These are phyloP conservation scores for Alosa sapidissima DNA, from an alignment of 2,797 vertebrate genomes.

Conservation along the genomic window DNA sequence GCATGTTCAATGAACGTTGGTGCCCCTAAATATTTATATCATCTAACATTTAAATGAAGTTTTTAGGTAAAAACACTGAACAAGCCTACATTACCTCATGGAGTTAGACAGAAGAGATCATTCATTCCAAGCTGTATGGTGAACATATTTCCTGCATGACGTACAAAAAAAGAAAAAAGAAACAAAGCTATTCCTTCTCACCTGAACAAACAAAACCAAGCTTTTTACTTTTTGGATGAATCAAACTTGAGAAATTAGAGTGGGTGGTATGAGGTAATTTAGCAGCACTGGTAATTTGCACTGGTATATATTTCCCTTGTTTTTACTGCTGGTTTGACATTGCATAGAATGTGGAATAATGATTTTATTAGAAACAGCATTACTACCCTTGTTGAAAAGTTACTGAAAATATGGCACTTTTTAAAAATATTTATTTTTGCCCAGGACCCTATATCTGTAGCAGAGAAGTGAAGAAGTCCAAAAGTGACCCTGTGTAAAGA, in stretches of 20 bases:
- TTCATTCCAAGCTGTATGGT: conserved; percentile 41
- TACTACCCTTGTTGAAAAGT: background rate
- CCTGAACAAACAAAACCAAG: background rate
- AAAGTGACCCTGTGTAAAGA: background rate
- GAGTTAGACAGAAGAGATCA: conserved; percentile 21
- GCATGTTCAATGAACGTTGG: background rate
- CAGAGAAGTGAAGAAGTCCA: background rate
- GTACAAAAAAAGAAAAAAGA: no score
- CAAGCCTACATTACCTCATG: conserved; percentile 53
- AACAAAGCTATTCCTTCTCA: background rate
- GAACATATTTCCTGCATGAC: conserved; percentile 10
- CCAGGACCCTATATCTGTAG: background rate
- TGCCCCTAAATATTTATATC: background rate
- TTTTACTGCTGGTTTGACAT: background rate
- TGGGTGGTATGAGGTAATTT: background rate
- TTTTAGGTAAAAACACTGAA: background rate
- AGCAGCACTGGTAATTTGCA: background rate
- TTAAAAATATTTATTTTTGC: background rate
- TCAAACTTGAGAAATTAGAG: background rate
- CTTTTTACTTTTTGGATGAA: background rate
- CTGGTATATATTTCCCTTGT: no score
- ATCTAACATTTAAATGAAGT: background rate
- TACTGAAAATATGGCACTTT: background rate
- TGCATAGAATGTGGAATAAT: background rate
- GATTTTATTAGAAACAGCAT: background rate